These are phyloP conservation scores for Heliconius aoede DNA, from an alignment of 2,888 invertebrate species.

Conservation along the genomic window DNA sequence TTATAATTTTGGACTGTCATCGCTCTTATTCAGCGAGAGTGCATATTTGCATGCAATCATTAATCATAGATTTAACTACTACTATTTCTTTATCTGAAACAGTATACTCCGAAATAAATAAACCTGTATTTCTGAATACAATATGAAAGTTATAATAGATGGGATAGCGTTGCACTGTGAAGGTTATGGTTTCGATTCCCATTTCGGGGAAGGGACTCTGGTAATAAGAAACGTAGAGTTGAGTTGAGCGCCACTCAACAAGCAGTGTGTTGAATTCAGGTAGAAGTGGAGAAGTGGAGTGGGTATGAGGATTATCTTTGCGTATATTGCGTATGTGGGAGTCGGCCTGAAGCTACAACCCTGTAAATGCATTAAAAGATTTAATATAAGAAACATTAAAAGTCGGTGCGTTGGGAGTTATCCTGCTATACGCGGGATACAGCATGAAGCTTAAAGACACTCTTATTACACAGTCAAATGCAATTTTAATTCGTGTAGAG, in stretches of 20 bases:
- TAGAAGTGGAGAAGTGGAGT: too few species aligned
- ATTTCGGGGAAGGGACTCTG: not conserved
- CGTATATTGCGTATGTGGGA: not conserved
- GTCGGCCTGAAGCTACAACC: not conserved
- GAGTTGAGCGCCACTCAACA: not conserved
- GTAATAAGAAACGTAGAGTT: not conserved
- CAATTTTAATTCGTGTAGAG: slow-evolving; percentile 24
- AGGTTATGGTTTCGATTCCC: too few species aligned
- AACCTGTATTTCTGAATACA: not conserved
- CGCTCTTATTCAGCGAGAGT: slow-evolving; percentile 22
- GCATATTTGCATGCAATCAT: slow-evolving; percentile 20
- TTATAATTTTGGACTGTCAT: slow-evolving; percentile 21
- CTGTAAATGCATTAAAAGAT: not conserved
- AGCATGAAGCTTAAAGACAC: not conserved
- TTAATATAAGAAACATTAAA: too few species aligned
- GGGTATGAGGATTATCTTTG: not conserved
- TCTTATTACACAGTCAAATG: slow-evolving; percentile 11
- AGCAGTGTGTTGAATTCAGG: not conserved
- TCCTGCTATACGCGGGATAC: not conserved
- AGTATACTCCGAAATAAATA: not conserved
- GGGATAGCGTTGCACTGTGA: too few species aligned
- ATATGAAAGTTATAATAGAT: not conserved
- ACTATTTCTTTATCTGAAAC: too few species aligned
- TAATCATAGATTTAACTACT: slow-evolving; percentile 21
- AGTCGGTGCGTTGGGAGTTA: too few species aligned